These are phyloP conservation scores for Phengaris alcon DNA, from an alignment of 2,888 invertebrate genomes.

Conservation along the genomic window DNA sequence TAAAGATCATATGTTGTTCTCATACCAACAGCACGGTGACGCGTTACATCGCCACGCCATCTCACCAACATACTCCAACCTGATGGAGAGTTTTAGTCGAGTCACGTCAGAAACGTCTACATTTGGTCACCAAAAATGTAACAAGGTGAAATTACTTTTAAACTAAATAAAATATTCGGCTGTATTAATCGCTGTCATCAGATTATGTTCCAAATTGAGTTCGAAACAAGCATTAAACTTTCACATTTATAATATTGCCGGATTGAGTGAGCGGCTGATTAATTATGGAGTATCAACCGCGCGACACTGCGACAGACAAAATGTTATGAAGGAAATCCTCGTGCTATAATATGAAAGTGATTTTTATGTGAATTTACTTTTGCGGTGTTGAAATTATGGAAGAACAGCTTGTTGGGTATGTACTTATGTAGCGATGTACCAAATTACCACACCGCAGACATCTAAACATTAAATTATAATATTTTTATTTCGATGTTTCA, in stretches of 20 bases:
- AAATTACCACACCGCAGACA: too few relatives aligned
- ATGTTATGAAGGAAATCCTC: background rate
- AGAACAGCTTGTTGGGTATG: background rate
- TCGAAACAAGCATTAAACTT: slow-evolving; percentile 11
- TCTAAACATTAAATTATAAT: too few relatives aligned
- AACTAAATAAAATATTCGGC: slow-evolving; percentile 6
- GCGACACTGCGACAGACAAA: background rate
- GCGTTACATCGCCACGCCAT: too few relatives aligned
- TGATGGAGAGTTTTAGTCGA: too few relatives aligned
- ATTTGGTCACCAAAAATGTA: background rate
- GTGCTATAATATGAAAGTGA: background rate
- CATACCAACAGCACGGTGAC: too few relatives aligned
- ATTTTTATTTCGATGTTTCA: too few relatives aligned
- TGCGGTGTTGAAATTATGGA: background rate
- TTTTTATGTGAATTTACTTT: background rate
- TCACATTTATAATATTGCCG: background rate
- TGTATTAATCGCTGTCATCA: slow-evolving; percentile 2
- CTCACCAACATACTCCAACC: too few relatives aligned
- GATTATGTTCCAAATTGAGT: slow-evolving; percentile 10
- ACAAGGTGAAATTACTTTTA: background rate
- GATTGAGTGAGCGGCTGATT: background rate
- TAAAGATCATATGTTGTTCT: too few relatives aligned
- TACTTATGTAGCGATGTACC: too few relatives aligned
- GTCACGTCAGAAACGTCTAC: background rate
- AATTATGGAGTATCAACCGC: background rate